Percentiles rank a stretch among this genome's conserved stretches.
Conservation (phyloP, 2,888 invertebrate genomes). For the Agriopis marginaria region DNA sequence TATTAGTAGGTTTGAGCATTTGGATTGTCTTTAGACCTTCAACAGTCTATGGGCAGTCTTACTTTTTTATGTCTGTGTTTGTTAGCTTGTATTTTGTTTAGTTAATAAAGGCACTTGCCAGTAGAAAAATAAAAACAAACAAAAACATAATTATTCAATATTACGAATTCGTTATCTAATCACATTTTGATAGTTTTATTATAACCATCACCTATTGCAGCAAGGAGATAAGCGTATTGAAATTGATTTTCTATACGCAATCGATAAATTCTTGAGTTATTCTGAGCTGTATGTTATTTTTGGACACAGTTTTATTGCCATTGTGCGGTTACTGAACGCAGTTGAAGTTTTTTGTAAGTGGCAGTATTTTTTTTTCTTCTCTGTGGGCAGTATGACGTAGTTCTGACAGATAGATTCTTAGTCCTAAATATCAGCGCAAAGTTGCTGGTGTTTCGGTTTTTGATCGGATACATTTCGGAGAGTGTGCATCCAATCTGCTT, state of each 20-base stretch:
- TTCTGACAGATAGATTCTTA: background rate
- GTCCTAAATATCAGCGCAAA: too few species aligned
- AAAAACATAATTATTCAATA: too few species aligned
- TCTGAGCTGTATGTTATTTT: conserved; percentile 29
- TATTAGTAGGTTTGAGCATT: too few species aligned
- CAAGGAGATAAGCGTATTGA: conserved; percentile 26
- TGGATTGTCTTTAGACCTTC: too few species aligned
- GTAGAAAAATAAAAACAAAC: too few species aligned
- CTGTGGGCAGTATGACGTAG: background rate
- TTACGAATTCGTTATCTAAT: background rate
- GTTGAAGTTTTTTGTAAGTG: conserved; percentile 19
- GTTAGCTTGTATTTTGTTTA: too few species aligned
- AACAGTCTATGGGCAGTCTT: too few species aligned
- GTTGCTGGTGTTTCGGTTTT: too few species aligned
- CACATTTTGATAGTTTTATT: conserved; percentile 4
- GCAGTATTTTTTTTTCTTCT: background rate
- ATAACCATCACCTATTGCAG: conserved; percentile 6
- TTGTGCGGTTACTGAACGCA: conserved; percentile 22
- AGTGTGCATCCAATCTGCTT: too few species aligned
- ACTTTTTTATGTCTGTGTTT: too few species aligned
- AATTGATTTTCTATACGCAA: conserved; percentile 37
- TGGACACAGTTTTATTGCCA: conserved; percentile 28
- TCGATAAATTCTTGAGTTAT: conserved; percentile 38
- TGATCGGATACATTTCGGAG: too few species aligned
- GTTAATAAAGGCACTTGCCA: too few species aligned